Evolutionary conservation across 2,888 invertebrate species (phyloP).

Genomic region (Beris morrisii): DNA sequence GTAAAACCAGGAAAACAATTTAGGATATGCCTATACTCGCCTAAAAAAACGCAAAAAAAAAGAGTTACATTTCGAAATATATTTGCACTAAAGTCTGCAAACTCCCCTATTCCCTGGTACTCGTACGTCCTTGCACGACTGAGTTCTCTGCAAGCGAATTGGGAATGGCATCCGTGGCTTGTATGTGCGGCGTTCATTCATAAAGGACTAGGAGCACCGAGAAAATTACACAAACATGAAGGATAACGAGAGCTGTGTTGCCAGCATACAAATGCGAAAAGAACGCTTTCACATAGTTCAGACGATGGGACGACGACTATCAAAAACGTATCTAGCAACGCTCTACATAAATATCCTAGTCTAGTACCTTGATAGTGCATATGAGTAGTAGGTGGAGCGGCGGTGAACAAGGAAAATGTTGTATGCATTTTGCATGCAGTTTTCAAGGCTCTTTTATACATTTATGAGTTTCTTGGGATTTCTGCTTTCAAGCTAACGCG

Average conservation of each 20-base stretch:
- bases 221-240: conserved; percentile 28
- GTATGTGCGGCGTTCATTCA: conserved; percentile 12
- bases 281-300: no score
- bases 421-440: conserved; percentile 28
- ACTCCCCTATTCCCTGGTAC: no score
- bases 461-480: conserved; percentile 25
- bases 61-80: no score
- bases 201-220: conserved; percentile 13
- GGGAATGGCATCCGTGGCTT: no score
- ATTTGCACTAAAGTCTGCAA: no score
- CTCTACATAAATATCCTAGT: neutral
- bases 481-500: conserved; percentile 8
- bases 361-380: neutral
- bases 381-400: neutral
- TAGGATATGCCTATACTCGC: no score
- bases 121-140: no score
- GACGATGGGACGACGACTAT: no score
- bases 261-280: conserved; percentile 26
- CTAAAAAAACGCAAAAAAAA: no score
- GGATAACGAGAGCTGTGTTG: conserved; percentile 26
- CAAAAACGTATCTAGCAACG: no score
- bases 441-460: conserved; percentile 29
- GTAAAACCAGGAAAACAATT: no score
- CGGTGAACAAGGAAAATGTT: conserved; percentile 18
- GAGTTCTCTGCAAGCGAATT: no score